Evolutionary conservation across 2,797 vertebrate species (phyloP).

Genomic region (Urosaurus nigricauda): DNA sequence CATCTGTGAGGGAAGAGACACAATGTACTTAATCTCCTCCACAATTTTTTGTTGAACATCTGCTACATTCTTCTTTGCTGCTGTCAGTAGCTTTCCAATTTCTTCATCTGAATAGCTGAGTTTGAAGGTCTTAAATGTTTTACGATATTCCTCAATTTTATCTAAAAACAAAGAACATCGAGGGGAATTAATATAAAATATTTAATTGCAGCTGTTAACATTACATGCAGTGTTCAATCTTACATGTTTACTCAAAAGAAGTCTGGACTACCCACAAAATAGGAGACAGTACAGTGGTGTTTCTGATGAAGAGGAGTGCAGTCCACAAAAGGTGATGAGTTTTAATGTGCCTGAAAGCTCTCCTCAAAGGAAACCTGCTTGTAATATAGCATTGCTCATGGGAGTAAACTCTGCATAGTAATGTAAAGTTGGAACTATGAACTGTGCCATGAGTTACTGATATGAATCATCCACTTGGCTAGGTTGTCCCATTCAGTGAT

Average conservation of each 20-base stretch:
- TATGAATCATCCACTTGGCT: neutral
- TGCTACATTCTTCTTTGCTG: conserved; percentile 10
- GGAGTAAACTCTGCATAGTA: neutral
- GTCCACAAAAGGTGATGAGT: no score
- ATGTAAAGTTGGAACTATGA: neutral
- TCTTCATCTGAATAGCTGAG: conserved; percentile 3
- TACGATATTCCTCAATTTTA: neutral
- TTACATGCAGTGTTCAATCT: neutral
- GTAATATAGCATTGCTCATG: no score
- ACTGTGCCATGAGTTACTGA: neutral
- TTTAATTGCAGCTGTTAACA: no score
- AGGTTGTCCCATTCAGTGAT: neutral
- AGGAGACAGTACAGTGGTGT: neutral
- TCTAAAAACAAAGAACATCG: neutral
- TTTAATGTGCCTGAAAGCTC: no score
- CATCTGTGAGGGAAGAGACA: neutral
- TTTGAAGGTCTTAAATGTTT: conserved; percentile 16
- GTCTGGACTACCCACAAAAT: no score
- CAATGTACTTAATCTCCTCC: conserved; percentile 15
- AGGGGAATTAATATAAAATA: neutral
- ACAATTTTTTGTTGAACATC: neutral
- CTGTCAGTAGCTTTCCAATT: conserved; percentile 3
- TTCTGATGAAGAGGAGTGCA: no score
- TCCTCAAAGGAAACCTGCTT: no score
- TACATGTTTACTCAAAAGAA: neutral